A percentile compares a stretch with the other conserved stretches of the same genome.
Conservation (phyloP, 2,888 invertebrate species). For the Lepas anatifera region DNA sequence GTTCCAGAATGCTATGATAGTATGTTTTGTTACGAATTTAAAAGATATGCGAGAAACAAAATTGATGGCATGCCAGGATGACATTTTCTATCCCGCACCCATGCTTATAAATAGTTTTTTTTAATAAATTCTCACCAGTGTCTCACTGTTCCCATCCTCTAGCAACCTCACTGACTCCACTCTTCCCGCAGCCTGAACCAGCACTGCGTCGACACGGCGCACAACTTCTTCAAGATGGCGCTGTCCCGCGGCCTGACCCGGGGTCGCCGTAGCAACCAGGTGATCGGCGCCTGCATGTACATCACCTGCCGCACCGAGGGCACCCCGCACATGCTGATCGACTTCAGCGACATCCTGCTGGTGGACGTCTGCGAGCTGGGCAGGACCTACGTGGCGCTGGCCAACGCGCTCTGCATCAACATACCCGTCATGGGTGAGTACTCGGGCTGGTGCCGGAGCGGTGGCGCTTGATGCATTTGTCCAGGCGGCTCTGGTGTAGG, state of each 20-base stretch:
- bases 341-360: conserved; percentile 94
- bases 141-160: no score
- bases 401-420: conserved; percentile 77
- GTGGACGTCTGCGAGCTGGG: conserved; percentile 94
- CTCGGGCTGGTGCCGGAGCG: no score
- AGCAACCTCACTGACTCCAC: no score
- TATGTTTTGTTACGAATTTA: no score
- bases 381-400: conserved; percentile 76
- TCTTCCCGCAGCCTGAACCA: conserved; percentile 65
- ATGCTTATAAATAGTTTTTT: conserved; percentile 15
- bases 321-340: conserved; percentile 88
- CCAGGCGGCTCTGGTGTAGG: no score
- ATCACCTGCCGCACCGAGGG: conserved; percentile 91
- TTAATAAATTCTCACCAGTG: no score
- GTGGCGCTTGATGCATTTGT: no score
- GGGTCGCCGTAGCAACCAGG: conserved; percentile 77
- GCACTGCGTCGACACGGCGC: conserved; percentile 84
- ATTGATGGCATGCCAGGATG: no score
- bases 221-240: conserved; percentile 88
- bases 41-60: no score
- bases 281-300: conserved; percentile 94
- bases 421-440: conserved; percentile 57
- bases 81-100: no score
- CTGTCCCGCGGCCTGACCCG: conserved; percentile 69
- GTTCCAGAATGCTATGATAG: no score